These are phyloP conservation scores for Stigmatopora nigra DNA, from an alignment of 2,113 vertebrate species.

Conservation along the genomic window DNA sequence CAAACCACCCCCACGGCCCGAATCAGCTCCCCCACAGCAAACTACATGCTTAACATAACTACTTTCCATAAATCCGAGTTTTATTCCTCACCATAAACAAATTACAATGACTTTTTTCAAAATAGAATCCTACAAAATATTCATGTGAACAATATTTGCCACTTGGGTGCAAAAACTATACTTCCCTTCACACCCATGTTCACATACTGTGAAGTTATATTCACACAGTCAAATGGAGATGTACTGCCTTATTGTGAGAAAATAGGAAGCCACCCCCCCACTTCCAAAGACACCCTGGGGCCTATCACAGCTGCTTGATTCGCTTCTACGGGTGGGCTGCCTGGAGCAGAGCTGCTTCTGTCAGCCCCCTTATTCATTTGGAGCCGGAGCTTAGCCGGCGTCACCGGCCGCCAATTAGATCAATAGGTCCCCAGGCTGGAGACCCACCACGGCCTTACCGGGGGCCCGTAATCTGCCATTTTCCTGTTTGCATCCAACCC, in stretches of 20 bases:
- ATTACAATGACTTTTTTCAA: no score
- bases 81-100: no score
- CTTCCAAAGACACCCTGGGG: constrained; percentile 28
- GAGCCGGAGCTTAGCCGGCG: constrained; percentile 58
- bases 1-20: no score
- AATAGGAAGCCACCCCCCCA: constrained; percentile 1
- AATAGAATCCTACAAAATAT: no score
- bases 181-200: constrained; percentile 10
- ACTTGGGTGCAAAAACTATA: no score
- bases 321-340: constrained; percentile 35
- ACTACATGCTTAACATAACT: no score
- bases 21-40: no score
- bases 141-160: no score
- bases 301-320: constrained; percentile 37
- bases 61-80: no score
- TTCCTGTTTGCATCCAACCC: constrained; percentile 23
- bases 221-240: constrained; percentile 35
- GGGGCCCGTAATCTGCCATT: constrained; percentile 27
- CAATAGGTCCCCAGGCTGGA: constrained; percentile 55
- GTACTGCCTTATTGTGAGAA: constrained; percentile 25
- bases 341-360: constrained; percentile 45
- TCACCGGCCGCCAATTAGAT: constrained; percentile 62
- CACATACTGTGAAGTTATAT: constrained; percentile 31
- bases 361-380: constrained; percentile 62
- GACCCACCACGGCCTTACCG: constrained; percentile 16